Evolutionary conservation across 2,888 invertebrate genomes (phyloP), one percentile per base, ranked within the genome.

Genomic region (Plagodis pulveraria): DNA sequence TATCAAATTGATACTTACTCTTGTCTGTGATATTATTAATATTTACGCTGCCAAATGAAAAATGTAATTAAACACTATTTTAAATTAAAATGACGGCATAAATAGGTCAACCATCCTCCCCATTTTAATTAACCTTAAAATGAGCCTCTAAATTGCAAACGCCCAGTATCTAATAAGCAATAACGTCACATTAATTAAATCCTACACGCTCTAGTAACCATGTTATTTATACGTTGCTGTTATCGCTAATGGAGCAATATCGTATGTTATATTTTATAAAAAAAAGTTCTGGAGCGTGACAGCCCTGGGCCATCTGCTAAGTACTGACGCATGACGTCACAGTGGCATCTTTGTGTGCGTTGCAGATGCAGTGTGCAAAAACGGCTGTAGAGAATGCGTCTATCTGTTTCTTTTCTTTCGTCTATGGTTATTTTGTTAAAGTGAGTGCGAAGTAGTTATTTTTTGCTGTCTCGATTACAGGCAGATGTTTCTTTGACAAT

Each of bases 281-380:
- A 49, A 52, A 47, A 47, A 65, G 67, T 65, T 71, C 35, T 69
- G 74, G 70, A 63, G 73, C 76, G 81, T 78, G 78, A 50, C 83
- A 84, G 48, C 85, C 84, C 83, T 82, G 71, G n/a, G 65, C 69
- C 81, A 84, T 83, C 82, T 83, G 79, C 69, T 61, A 43, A 34
- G 44, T 35, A 34, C 10, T 9, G 12, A 35, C 46, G 41, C 43
- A 49, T 68, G 66, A 65, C 68, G 68, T 65, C 63, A 66, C 50
- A 58, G 60, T 44, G 45, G 57, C 65, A 50, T 53, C 62, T 58
- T 47, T 59, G 55, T 59, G 50, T 58, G 53, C 38, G 54, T 60
- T 55, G 60, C 80, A 81, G 80, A 77, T 78, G 80, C 71, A 72
- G 69, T 35, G 43, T 46, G 66, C 52, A 70, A 65, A 61, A 65